Percentiles rank a stretch among this genome's conserved stretches.
These are phyloP conservation scores for cattle (Bos taurus) DNA, from an alignment of 2,113 vertebrate genomes.

Conservation along the genomic window ARS-UCD2.0 NC_037343.1:62760001-62760500, in stretches of 20 bases:
- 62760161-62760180: neutral
- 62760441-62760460: neutral
- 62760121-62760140: constrained; percentile 42
- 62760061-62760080: constrained; percentile 41
- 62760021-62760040: constrained; percentile 53
- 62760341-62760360: constrained; percentile 43
- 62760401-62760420: neutral
- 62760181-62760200: constrained; percentile 11
- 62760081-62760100: constrained; percentile 20
- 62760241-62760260: constrained; percentile 51
- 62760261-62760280: constrained; percentile 54
- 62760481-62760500: neutral
- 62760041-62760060: constrained; percentile 53
- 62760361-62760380: neutral
- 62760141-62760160: constrained; percentile 38
- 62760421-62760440: neutral
- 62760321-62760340: constrained; percentile 49
- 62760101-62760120: constrained; percentile 32
- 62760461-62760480: neutral
- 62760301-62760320: constrained; percentile 58
- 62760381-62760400: neutral
- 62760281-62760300: constrained; percentile 54
- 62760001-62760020: constrained; percentile 31
- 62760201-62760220: constrained; percentile 51
- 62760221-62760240: constrained; percentile 51